Evolutionary conservation across 2,113 vertebrate genomes (phyloP).

Genomic region (Centropus bengalensis): DNA sequence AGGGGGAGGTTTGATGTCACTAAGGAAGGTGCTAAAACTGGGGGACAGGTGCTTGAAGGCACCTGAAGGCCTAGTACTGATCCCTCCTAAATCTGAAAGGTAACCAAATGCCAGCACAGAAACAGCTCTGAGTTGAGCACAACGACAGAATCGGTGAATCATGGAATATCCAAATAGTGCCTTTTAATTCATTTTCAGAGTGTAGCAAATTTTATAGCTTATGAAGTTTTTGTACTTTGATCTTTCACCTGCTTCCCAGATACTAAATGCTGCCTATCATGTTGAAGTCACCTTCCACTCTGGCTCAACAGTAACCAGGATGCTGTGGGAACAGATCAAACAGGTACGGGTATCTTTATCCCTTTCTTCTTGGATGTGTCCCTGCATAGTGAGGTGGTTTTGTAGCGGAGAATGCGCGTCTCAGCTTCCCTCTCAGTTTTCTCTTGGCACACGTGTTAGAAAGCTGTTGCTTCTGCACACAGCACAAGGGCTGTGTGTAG

Average conservation of each 20-base stretch:
- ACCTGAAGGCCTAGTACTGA: not conserved
- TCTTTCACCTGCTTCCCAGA: constrained; percentile 72
- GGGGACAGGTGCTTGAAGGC: not conserved
- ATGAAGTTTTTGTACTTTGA: not conserved
- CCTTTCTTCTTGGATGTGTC: not conserved
- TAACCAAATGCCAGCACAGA: not conserved
- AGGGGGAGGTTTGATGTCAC: not conserved
- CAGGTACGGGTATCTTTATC: constrained; percentile 77
- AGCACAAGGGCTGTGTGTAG: not conserved
- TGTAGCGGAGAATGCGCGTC: not conserved
- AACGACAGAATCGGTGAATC: not conserved
- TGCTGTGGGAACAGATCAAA: constrained; percentile 98
- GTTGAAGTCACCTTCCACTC: constrained; percentile 98
- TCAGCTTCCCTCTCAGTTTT: not conserved
- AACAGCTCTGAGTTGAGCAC: not conserved
- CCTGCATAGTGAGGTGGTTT: not conserved
- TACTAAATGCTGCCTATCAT: constrained; percentile 96
- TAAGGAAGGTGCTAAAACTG: not conserved
- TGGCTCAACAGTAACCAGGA: constrained; percentile 91
- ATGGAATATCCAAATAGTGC: accelerated
- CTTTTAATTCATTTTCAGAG: not conserved
- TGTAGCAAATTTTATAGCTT: not conserved
- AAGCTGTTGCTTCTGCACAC: not conserved
- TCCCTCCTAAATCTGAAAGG: not conserved
- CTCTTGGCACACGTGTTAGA: not conserved